Base-by-base conservation (phyloP, 2,888 invertebrate genomes). In the Caenorhabditis afra region DNA sequence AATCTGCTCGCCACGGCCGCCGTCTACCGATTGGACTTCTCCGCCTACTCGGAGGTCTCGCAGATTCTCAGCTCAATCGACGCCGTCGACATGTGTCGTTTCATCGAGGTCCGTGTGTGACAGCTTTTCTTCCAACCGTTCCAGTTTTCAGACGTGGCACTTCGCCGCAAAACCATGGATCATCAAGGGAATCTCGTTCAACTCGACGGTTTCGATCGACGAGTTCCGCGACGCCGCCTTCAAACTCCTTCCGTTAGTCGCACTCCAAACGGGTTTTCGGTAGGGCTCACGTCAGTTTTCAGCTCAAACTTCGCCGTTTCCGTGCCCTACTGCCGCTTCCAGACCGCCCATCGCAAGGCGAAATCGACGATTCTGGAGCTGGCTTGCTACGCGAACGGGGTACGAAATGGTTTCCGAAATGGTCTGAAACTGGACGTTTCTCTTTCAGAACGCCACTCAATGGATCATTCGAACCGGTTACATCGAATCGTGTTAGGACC, bases 311-410 rank as follows among this genome's bases (percentile, higher is more conserved):
- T 73, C 29, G 73, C 57, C 44, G 44, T 70, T 3, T 61, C 65
- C n/a, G 53, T 79, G 16, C 79, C 79, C 5, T 79, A 79, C 37
- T 79, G 79, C 47, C 80, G 81, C 11, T 83, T 83, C 49, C 75
- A 71, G 47, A 74, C 79, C 2, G 45, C 20, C 29, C 83, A 83
- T 58, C 58, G 59, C 20, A 58, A 53, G 22, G 62, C 58, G 35
- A 62, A 58, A 39, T 66, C 73, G 23, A 58, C 73, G 2, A 74
- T 68, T n/a, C 35, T 83, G 22, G 81, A 81, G 44, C 23, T 83
- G 11, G 64, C 81, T 1, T 81, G 81, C 39, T 83, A 81, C 58
- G 81, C 67, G 1, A 83, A 83, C 47, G 81, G 81, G 44, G 79
- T 81, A 37, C 57, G 29, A 29, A 29, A 5, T 29, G 7, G 29